phyloP scores from a whole-genome alignment of 2,888 invertebrate genomes.

The Argyra leucocephala region DNA sequence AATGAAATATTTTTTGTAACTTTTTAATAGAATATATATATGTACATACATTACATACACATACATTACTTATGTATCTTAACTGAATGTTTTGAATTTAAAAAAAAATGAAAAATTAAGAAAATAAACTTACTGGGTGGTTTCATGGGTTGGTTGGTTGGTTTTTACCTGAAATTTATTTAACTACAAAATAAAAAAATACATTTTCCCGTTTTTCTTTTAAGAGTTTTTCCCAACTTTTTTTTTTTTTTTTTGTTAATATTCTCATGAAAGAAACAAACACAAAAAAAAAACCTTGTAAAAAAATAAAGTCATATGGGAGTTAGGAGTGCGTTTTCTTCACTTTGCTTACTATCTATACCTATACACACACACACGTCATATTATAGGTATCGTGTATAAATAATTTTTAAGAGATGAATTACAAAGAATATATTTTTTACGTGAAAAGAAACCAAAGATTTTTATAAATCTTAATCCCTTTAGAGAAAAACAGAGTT shows the following conservation, averaged over 20 bases:
- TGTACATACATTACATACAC: no score
- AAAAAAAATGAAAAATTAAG: no score
- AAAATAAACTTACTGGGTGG: no score
- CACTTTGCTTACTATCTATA: no score
- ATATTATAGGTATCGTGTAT: no score
- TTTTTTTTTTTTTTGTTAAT: neutral
- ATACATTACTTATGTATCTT: no score
- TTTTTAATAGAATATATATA: no score
- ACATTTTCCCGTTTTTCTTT: neutral
- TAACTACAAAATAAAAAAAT: no score
- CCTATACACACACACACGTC: no score
- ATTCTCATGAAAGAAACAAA: neutral
- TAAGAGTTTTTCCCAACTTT: neutral
- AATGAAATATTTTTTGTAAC: no score
- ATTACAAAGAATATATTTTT: neutral
- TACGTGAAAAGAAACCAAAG: constrained; percentile 6
- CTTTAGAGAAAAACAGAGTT: neutral
- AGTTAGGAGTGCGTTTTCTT: neutral
- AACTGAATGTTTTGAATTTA: no score
- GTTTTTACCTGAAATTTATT: neutral
- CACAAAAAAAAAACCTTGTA: neutral
- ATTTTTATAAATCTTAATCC: constrained; percentile 4
- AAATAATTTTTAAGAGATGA: no score
- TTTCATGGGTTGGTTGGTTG: neutral
- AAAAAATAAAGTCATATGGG: neutral